A percentile compares a stretch with the other conserved stretches of the same genome.
These are phyloP conservation scores for Apolygus lucorum DNA, from an alignment of 1,140 invertebrate species.

Conservation along the genomic window DNA sequence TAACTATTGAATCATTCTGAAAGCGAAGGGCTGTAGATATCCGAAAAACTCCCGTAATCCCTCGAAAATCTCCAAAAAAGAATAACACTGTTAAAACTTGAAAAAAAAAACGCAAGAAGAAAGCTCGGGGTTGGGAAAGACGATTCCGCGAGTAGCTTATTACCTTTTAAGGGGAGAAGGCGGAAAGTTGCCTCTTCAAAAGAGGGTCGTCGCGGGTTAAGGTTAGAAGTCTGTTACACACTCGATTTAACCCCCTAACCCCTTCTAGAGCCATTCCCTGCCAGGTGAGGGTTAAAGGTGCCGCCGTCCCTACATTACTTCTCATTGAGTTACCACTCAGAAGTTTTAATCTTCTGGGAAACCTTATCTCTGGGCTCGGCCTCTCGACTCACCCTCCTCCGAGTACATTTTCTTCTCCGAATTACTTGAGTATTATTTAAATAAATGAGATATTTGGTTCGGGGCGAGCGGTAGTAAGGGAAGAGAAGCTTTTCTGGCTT, in stretches of 20 bases:
- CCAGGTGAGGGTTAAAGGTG: background rate
- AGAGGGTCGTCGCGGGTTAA: background rate
- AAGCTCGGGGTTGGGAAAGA: too few relatives aligned
- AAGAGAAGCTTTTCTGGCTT: background rate
- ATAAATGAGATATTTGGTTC: constrained; percentile 4
- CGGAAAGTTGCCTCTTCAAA: background rate
- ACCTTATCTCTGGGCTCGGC: background rate
- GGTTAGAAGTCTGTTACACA: constrained; percentile 16
- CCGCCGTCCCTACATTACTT: background rate
- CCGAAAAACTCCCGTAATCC: background rate
- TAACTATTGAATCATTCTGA: too few relatives aligned
- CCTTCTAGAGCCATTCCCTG: background rate
- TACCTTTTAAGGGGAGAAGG: background rate
- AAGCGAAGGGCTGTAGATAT: too few relatives aligned
- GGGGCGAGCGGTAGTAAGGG: background rate
- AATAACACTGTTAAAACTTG: background rate
- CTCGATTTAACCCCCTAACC: constrained; percentile 16
- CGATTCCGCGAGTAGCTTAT: too few relatives aligned
- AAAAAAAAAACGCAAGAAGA: too few relatives aligned
- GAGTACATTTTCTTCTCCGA: background rate
- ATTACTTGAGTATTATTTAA: constrained; percentile 7
- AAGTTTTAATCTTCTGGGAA: constrained; percentile 12
- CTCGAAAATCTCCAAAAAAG: background rate
- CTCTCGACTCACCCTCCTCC: background rate
- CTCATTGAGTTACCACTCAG: constrained; percentile 7